These are phyloP conservation scores for Ochropleura plecta DNA, from an alignment of 2,888 invertebrate species.

Conservation along the genomic window DNA sequence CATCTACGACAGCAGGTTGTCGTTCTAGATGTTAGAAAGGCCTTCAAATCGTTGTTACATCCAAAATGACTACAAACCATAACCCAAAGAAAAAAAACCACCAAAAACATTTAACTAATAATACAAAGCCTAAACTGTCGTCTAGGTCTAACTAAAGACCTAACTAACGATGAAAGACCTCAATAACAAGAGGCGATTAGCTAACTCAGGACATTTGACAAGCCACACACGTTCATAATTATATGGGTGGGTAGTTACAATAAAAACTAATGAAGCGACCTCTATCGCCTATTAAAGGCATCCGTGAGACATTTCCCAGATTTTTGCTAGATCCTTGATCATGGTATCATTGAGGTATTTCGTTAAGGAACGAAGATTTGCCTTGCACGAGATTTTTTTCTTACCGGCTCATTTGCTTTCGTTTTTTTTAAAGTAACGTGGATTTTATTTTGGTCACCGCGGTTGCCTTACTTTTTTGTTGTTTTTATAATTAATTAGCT, in stretches of 20 bases:
- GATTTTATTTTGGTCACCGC: no score
- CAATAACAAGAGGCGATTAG: constrained; percentile 9
- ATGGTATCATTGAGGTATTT: constrained; percentile 44
- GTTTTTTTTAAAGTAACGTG: no score
- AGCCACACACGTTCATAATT: constrained; percentile 76
- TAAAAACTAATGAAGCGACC: constrained; percentile 82
- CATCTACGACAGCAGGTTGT: no score
- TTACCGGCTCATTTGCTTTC: no score
- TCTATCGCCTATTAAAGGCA: constrained; percentile 77
- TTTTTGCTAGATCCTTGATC: constrained; percentile 62
- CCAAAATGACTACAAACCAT: accelerated
- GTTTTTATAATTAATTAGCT: no score
- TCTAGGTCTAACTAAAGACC: constrained; percentile 12
- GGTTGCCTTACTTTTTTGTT: no score
- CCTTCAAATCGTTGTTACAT: no score
- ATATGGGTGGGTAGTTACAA: constrained; percentile 71
- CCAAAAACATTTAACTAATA: neutral
- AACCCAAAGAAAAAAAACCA: neutral
- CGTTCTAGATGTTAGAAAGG: no score
- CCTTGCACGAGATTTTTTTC: neutral
- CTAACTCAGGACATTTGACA: constrained; percentile 39
- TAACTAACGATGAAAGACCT: neutral
- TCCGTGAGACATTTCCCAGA: constrained; percentile 75
- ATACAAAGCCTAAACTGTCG: neutral
- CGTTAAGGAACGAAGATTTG: constrained; percentile 4